Conservation (phyloP, 2,113 vertebrate species). For the Dinomys branickii region DNA sequence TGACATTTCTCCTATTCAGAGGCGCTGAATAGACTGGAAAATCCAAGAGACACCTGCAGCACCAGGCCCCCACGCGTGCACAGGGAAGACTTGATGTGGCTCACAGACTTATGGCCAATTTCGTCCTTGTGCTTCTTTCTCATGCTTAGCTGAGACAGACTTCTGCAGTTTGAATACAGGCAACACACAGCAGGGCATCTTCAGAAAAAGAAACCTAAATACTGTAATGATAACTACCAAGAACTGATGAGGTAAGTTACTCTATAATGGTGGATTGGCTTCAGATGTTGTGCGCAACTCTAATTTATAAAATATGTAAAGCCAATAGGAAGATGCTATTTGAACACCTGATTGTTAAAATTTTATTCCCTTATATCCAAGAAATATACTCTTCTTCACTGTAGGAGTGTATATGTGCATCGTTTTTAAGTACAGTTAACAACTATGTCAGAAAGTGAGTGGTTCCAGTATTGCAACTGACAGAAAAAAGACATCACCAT, state of each 20-base stretch:
- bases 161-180: neutral
- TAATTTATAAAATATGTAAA: constrained; percentile 29
- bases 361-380: neutral
- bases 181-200: neutral
- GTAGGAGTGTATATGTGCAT: neutral
- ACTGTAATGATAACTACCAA: neutral
- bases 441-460: neutral
- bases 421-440: neutral
- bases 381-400: neutral
- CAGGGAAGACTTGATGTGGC: neutral
- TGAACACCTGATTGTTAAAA: neutral
- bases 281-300: neutral
- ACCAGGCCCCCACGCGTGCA: neutral
- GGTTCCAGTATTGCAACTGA: neutral
- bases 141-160: neutral
- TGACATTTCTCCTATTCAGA: neutral
- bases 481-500: neutral
- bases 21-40: neutral
- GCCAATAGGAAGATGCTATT: neutral
- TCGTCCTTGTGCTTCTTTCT: neutral
- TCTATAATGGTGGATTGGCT: neutral
- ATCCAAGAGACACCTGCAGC: neutral
- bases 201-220: neutral
- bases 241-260: neutral
- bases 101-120: neutral